Percentiles rank a stretch among this genome's conserved stretches.
These are phyloP conservation scores for Melanostoma scalare DNA, from an alignment of 2,888 invertebrate genomes.

Conservation along the genomic window DNA sequence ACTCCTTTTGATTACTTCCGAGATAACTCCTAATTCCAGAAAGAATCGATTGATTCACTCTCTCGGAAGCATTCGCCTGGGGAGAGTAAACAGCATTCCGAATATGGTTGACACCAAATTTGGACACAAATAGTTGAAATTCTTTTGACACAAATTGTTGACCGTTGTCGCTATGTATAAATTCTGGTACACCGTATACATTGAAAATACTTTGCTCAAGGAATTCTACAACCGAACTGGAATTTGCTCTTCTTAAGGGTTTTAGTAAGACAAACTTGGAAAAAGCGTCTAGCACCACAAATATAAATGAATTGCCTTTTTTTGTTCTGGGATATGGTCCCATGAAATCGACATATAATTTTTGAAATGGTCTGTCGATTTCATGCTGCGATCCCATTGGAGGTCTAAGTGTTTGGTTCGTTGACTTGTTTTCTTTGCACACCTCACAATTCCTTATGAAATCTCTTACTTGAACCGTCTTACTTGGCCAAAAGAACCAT, in stretches of 20 bases:
- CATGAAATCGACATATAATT: conserved; percentile 9
- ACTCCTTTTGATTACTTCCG: conserved; percentile 6
- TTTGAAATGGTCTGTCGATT: conserved; percentile 18
- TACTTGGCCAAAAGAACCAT: conserved; percentile 8
- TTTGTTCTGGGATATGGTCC: background rate
- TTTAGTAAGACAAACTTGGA: background rate
- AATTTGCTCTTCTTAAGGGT: background rate
- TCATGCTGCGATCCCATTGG: conserved; percentile 1
- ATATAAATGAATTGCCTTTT: background rate
- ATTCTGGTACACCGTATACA: conserved; percentile 53
- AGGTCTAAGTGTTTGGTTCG: conserved; percentile 5
- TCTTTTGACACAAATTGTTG: conserved; percentile 63
- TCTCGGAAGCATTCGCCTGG: conserved; percentile 77
- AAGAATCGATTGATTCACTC: conserved; percentile 75
- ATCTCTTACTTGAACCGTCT: background rate
- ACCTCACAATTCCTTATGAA: background rate
- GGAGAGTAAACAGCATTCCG: conserved; percentile 76
- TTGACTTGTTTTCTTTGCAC: conserved; percentile 7
- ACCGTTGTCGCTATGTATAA: conserved; percentile 74
- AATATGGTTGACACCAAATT: conserved; percentile 50
- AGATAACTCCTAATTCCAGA: conserved; percentile 72
- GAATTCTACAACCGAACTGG: background rate
- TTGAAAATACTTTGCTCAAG: no score
- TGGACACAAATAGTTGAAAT: conserved; percentile 42
- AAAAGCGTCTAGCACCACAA: background rate